phyloP scores from a whole-genome alignment of 2,113 vertebrate genomes.

The Amia ocellicauda region DNA sequence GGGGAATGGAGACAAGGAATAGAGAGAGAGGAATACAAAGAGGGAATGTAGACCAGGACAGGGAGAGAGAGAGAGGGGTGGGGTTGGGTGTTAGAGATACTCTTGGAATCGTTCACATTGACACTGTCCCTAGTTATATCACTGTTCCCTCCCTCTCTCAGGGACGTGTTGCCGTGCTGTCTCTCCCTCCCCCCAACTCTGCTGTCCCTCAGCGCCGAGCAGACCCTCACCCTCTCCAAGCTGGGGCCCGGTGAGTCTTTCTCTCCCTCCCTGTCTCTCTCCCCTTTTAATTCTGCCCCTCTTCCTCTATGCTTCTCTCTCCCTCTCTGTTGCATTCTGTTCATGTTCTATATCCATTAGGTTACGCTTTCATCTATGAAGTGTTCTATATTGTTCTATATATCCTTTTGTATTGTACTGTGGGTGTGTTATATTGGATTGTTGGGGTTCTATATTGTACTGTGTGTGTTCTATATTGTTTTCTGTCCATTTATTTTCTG shows the following conservation, averaged over 20 bases:
- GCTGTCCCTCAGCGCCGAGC: slow-evolving; percentile 26
- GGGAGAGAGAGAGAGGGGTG: background rate
- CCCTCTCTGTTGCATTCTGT: background rate
- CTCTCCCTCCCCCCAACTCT: slow-evolving; percentile 61
- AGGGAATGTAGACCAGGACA: background rate
- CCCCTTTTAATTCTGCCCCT: background rate
- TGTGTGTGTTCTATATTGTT: background rate
- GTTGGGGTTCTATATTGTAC: too few species aligned
- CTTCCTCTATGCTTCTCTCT: background rate
- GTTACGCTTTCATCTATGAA: too few species aligned
- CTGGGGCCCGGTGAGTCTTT: slow-evolving; percentile 56
- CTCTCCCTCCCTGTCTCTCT: background rate
- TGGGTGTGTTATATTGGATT: too few species aligned
- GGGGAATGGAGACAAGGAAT: background rate
- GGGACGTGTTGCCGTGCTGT: slow-evolving; percentile 70
- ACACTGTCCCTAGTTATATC: background rate
- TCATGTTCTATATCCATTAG: too few species aligned
- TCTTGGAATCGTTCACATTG: background rate
- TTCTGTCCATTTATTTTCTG: background rate
- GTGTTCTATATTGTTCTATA: background rate
- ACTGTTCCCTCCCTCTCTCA: slow-evolving; percentile 34
- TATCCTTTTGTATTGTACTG: too few species aligned
- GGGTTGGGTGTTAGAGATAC: too few species aligned
- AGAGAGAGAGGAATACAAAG: background rate
- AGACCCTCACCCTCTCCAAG: slow-evolving; percentile 31